These are phyloP conservation scores for Phoenicopterus ruber DNA, from an alignment of 2,113 vertebrate genomes.

Conservation along the genomic window DNA sequence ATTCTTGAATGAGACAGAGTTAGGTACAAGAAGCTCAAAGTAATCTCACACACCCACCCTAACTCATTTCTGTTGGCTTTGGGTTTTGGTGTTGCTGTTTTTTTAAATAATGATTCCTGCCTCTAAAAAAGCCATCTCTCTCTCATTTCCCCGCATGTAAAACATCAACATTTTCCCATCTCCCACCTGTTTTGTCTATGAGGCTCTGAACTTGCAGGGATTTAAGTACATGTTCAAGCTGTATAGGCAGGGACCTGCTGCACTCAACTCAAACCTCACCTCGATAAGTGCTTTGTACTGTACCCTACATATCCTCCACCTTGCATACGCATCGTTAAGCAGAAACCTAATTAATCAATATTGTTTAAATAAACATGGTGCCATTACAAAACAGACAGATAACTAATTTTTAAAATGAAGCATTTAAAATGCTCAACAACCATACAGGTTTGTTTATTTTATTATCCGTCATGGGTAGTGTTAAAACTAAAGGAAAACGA, in stretches of 20 bases:
- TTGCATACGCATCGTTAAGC: slow-evolving; percentile 31
- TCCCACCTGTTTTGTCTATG: background rate
- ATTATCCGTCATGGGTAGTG: background rate
- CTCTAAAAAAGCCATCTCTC: background rate
- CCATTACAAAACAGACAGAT: background rate
- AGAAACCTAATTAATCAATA: slow-evolving; percentile 34
- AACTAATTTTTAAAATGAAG: slow-evolving; percentile 4
- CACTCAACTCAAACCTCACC: background rate
- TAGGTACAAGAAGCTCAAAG: background rate
- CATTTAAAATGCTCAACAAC: background rate
- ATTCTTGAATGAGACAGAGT: background rate
- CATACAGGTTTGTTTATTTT: background rate
- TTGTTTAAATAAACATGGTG: slow-evolving; percentile 14
- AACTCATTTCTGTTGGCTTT: background rate
- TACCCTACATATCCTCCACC: background rate
- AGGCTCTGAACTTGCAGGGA: background rate
- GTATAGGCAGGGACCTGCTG: background rate
- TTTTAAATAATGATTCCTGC: background rate
- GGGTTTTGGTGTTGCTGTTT: background rate
- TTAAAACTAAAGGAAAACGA: background rate
- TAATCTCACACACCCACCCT: background rate
- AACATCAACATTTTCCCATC: background rate
- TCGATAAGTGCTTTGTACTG: background rate
- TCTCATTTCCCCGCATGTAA: background rate
- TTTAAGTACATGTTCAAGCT: background rate